phyloP scores from a whole-genome alignment of 2,888 invertebrate species.

The Leptinotarsa tumamoca region DNA sequence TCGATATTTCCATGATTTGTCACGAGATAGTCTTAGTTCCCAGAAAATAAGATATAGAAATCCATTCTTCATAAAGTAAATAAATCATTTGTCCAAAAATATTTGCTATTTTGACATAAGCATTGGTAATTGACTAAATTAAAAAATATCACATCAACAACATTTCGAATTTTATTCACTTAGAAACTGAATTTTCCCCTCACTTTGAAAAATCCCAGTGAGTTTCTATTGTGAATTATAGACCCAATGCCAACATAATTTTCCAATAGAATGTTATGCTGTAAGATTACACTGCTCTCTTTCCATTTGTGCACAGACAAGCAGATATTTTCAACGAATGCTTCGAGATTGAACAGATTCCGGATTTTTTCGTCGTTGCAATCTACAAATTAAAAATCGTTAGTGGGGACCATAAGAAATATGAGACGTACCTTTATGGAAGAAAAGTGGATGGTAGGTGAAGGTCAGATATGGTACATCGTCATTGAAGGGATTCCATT shows the following conservation, averaged over 20 bases:
- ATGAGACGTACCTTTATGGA: constrained; percentile 73
- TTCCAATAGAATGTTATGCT: constrained; percentile 80
- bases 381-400: constrained; percentile 52
- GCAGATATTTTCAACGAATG: constrained; percentile 72
- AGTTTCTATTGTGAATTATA: constrained; percentile 83
- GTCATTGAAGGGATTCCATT: constrained; percentile 88
- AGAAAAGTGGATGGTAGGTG: constrained; percentile 83
- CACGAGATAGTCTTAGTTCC: constrained; percentile 20
- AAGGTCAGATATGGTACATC: constrained; percentile 84
- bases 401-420: background rate
- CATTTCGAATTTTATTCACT: constrained; percentile 46
- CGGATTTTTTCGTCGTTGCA: constrained; percentile 58
- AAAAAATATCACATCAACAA: constrained; percentile 48
- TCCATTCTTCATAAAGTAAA: background rate
- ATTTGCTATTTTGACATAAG: constrained; percentile 41
- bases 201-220: constrained; percentile 88
- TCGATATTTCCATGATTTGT: constrained; percentile 22
- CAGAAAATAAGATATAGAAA: constrained; percentile 20
- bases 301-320: constrained; percentile 69
- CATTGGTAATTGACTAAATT: constrained; percentile 45
- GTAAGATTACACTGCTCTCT: constrained; percentile 67
- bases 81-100: constrained; percentile 15
- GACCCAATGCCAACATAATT: constrained; percentile 85
- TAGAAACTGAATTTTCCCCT: constrained; percentile 88
- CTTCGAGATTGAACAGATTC: constrained; percentile 72